Percentiles rank a stretch among this genome's conserved stretches.
These are phyloP conservation scores for Paelopatides confundens DNA, from an alignment of 53 echinoderm and acorn worm genomes.

Conservation along the genomic window DNA sequence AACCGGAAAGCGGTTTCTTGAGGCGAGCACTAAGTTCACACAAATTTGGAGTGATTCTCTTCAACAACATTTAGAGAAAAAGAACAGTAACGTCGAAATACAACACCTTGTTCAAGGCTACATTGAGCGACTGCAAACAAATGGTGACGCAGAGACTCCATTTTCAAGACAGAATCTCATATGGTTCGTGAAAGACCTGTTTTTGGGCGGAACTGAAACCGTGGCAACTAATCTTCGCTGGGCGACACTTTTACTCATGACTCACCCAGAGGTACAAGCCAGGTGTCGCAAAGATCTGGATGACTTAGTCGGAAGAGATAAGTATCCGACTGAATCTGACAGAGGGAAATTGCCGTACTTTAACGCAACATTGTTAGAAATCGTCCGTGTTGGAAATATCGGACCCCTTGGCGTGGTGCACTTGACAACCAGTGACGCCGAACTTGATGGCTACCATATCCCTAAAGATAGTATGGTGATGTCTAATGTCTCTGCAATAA, in stretches of 20 bases:
- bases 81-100: neutral
- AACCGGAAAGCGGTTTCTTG: neutral
- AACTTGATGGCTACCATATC: constrained; percentile 33
- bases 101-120: constrained; percentile 4
- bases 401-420: constrained; percentile 27
- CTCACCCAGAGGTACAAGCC: constrained; percentile 11
- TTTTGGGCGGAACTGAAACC: constrained; percentile 32
- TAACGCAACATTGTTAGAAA: constrained; percentile 19
- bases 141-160: neutral
- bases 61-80: neutral
- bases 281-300: constrained; percentile 25
- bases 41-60: neutral
- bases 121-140: neutral
- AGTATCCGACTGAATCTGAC: constrained; percentile 3
- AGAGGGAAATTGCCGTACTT: constrained; percentile 12
- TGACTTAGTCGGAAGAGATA: constrained; percentile 17
- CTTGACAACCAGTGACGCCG: constrained; percentile 12
- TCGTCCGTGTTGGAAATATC: constrained; percentile 6
- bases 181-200: constrained; percentile 17
- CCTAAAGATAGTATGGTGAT: constrained; percentile 23
- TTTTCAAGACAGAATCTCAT: constrained; percentile 19
- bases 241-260: constrained; percentile 27
- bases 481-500: neutral
- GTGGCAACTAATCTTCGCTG: constrained; percentile 20
- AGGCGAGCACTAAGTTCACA: neutral